Percentiles rank a stretch among this genome's conserved stretches.
Conservation (phyloP, 2,113 vertebrate genomes). For the Macaca mulatta region DNA sequence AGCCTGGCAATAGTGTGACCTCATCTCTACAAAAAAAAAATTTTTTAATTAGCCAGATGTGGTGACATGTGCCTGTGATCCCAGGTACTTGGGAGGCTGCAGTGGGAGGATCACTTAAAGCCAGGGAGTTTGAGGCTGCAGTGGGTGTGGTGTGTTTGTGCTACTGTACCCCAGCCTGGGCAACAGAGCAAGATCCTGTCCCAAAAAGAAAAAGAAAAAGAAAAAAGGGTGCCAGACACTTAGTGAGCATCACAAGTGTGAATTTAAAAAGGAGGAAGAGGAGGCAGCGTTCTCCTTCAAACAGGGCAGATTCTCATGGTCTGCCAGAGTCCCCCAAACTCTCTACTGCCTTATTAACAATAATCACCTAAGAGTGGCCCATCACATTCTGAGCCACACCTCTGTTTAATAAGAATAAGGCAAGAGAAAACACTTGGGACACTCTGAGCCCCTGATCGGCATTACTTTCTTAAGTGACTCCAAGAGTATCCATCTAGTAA, state of each 20-base stretch:
- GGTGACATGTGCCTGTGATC: too few species aligned
- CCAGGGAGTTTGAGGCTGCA: too few species aligned
- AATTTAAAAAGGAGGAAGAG: not conserved
- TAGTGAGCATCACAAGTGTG: too few species aligned
- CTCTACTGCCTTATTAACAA: not conserved
- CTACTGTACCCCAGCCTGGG: too few species aligned
- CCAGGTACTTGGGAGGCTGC: too few species aligned
- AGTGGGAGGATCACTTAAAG: too few species aligned
- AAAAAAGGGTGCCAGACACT: not conserved
- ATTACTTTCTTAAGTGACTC: not conserved
- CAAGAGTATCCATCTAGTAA: not conserved
- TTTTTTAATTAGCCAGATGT: too few species aligned
- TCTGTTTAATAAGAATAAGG: not conserved
- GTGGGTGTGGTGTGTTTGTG: too few species aligned
- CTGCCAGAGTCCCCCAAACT: not conserved
- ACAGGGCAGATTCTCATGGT: not conserved
- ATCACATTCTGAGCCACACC: fast-evolving
- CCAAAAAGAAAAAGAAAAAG: not conserved
- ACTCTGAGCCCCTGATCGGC: not conserved
- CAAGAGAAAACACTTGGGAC: not conserved
- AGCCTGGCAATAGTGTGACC: too few species aligned
- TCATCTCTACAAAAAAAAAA: too few species aligned
- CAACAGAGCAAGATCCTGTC: too few species aligned
- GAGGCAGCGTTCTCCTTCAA: not conserved
- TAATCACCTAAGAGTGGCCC: fast-evolving